These are phyloP conservation scores for Strongylocentrotus purpuratus DNA, from an alignment of 35 echinoderm and acorn worm species.

Conservation along the genomic window DNA sequence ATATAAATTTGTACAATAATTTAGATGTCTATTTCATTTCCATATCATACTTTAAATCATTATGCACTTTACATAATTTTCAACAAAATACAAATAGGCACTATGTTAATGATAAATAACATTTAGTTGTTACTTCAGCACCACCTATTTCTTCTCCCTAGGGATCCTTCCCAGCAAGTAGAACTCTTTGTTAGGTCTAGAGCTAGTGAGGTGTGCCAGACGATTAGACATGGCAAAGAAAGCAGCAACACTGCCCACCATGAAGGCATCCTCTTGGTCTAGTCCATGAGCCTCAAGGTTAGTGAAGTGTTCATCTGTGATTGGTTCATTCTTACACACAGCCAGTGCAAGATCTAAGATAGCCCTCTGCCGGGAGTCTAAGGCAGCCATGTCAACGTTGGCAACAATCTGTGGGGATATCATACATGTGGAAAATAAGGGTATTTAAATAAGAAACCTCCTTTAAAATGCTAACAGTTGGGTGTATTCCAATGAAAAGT, in stretches of 20 bases:
- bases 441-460: too few relatives aligned
- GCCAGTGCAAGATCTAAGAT: slow-evolving; percentile 91
- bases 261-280: slow-evolving; percentile 91
- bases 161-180: slow-evolving; percentile 87
- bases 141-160: slow-evolving; percentile 66
- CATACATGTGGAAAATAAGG: neutral
- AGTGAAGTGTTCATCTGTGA: slow-evolving; percentile 75
- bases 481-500: too few relatives aligned
- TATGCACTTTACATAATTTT: neutral
- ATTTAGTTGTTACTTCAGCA: neutral
- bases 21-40: too few relatives aligned
- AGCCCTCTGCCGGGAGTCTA: slow-evolving; percentile 77
- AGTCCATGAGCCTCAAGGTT: slow-evolving; percentile 80
- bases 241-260: slow-evolving; percentile 82
- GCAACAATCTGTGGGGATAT: slow-evolving; percentile 64
- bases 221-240: slow-evolving; percentile 96
- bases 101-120: too few relatives aligned
- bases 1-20: too few relatives aligned
- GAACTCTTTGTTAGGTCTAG: slow-evolving; percentile 92
- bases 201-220: slow-evolving; percentile 75
- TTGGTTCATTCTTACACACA: slow-evolving; percentile 74
- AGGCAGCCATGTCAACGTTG: slow-evolving; percentile 79
- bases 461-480: too few relatives aligned
- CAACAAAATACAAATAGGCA: neutral
- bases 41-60: neutral